These are phyloP conservation scores for Apodemia mormo DNA, from an alignment of 2,888 invertebrate species.

Conservation along the genomic window DNA sequence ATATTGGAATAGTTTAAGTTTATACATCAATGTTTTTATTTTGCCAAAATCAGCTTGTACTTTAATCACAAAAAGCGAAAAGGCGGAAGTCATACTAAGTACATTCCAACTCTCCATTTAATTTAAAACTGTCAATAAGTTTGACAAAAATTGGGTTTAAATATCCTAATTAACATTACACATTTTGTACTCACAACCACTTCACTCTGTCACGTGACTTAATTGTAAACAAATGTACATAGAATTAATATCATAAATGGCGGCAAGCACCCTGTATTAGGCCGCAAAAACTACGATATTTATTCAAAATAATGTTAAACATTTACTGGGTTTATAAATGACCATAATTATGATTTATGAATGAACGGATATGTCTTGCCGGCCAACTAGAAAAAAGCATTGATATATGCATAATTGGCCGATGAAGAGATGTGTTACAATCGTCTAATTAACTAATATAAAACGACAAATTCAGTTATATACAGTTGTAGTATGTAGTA, in stretches of 20 bases:
- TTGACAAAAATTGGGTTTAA: background rate
- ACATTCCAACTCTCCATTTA: background rate
- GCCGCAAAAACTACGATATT: constrained; percentile 3
- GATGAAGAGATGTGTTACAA: no score
- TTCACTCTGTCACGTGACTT: constrained; percentile 12
- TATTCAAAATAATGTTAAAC: constrained; percentile 1
- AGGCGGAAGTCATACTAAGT: background rate
- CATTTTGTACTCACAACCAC: constrained; percentile 16
- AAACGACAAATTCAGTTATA: no score
- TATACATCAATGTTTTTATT: no score
- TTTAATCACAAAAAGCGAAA: background rate
- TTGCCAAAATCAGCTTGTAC: background rate
- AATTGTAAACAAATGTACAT: constrained; percentile 8
- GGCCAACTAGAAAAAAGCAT: no score
- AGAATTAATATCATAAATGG: background rate
- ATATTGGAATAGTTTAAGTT: no score
- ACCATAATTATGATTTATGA: no score
- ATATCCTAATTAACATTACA: background rate
- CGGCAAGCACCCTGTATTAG: constrained; percentile 13
- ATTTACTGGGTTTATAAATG: constrained; percentile 6
- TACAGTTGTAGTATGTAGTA: no score
- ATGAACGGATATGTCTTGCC: no score
- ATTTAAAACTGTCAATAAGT: background rate
- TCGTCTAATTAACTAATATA: no score
- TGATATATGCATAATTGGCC: no score